phyloP scores from a whole-genome alignment of 92 coral and sea anemone genomes.

The Parazoanthus atlanticus region DNA sequence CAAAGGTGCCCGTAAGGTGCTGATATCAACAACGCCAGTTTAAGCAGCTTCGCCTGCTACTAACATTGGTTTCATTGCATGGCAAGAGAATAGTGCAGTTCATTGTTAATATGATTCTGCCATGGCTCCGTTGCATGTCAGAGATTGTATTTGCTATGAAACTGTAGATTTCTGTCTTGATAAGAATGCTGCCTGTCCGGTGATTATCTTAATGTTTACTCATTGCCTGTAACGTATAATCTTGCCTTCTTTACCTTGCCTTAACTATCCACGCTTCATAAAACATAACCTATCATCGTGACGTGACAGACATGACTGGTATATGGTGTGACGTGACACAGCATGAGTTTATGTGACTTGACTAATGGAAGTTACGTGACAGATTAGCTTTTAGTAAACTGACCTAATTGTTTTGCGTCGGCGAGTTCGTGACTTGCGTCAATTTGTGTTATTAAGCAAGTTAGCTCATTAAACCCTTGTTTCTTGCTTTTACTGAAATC shows the following conservation, averaged over 20 bases:
- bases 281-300: neutral
- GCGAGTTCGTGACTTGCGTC: neutral
- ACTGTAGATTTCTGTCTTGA: slow-evolving; percentile 18
- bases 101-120: no score
- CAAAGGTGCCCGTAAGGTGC: neutral
- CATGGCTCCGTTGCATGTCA: no score
- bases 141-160: neutral
- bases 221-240: neutral
- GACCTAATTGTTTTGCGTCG: neutral
- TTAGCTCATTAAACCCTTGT: neutral
- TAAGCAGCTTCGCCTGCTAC: neutral
- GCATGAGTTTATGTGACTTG: neutral
- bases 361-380: neutral
- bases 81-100: neutral
- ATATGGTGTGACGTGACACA: no score
- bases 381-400: neutral
- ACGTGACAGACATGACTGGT: neutral
- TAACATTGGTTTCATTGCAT: neutral
- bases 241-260: neutral
- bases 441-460: neutral
- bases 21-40: neutral
- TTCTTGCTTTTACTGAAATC: neutral
- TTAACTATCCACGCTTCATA: neutral
- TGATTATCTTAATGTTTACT: neutral
- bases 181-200: slow-evolving; percentile 33